Conservation (phyloP, 2,113 vertebrate species). For the Ictalurus punctatus region DNA sequence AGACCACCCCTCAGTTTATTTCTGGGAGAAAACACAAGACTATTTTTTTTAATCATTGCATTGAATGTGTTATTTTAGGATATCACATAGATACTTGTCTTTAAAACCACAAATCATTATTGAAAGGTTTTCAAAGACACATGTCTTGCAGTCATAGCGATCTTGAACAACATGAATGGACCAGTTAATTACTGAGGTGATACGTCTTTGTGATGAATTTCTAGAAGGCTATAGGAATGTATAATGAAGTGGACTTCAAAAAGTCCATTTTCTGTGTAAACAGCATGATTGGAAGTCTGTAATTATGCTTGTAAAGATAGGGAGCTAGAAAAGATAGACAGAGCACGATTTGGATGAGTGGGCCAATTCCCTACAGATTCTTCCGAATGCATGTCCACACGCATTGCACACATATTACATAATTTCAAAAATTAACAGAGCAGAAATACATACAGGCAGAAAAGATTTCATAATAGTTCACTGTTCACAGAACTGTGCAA, state of each 20-base stretch:
- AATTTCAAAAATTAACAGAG: neutral
- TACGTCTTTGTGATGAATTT: neutral
- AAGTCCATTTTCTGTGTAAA: conserved; percentile 55
- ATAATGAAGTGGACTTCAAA: conserved; percentile 39
- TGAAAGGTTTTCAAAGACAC: neutral
- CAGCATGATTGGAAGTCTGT: conserved; percentile 72
- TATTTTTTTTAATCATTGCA: conserved; percentile 34
- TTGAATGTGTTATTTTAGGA: conserved; percentile 20
- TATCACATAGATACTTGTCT: conserved; percentile 38
- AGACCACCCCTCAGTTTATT: neutral
- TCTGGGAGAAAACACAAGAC: neutral
- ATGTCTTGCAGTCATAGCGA: neutral
- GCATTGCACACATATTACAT: conserved; percentile 67
- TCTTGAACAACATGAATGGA: neutral
- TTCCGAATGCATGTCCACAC: conserved; percentile 71
- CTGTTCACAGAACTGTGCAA: neutral
- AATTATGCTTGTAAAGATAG: conserved; percentile 70
- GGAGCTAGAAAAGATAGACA: conserved; percentile 63
- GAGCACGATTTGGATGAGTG: conserved; percentile 64
- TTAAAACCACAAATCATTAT: conserved; percentile 15
- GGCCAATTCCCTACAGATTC: conserved; percentile 64
- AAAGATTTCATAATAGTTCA: neutral
- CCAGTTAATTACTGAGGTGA: conserved; percentile 6
- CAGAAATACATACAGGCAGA: neutral
- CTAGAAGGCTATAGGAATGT: conserved; percentile 16